Conservation (phyloP, 2,888 invertebrate genomes). For the Apodemia hepburni region DNA sequence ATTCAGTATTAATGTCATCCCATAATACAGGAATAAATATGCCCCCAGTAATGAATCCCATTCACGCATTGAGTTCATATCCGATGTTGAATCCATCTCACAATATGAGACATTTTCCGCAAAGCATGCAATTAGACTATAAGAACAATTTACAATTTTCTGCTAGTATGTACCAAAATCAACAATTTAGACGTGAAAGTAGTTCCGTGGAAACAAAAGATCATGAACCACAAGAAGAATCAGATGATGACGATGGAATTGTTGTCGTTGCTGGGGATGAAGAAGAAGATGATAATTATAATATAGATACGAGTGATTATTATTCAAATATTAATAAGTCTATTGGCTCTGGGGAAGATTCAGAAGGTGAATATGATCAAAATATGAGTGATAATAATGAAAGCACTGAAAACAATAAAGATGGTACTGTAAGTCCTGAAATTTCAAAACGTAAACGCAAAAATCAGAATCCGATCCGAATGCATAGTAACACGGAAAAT, state of each 20-base stretch:
- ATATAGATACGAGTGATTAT: slow-evolving; percentile 66
- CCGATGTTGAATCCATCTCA: slow-evolving; percentile 87
- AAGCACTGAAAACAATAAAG: slow-evolving; percentile 60
- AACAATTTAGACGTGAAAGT: slow-evolving; percentile 59
- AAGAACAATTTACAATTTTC: slow-evolving; percentile 66
- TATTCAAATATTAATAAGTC: slow-evolving; percentile 64
- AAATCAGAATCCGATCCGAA: slow-evolving; percentile 92
- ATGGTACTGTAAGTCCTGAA: slow-evolving; percentile 73
- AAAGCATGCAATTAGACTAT: slow-evolving; percentile 71
- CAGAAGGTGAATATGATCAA: slow-evolving; percentile 69
- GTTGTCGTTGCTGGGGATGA: slow-evolving; percentile 90
- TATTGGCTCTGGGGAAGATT: slow-evolving; percentile 60
- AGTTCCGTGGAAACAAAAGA: slow-evolving; percentile 75
- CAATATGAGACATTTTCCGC: slow-evolving; percentile 80
- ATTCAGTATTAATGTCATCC: slow-evolving; percentile 89
- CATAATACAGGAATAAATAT: slow-evolving; percentile 82
- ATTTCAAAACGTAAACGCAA: slow-evolving; percentile 92
- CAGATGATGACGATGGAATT: slow-evolving; percentile 87
- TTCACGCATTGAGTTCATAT: slow-evolving; percentile 89
- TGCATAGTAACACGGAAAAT: slow-evolving; percentile 71
- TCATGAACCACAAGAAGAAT: slow-evolving; percentile 82
- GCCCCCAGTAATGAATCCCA: slow-evolving; percentile 84
- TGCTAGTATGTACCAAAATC: slow-evolving; percentile 52
- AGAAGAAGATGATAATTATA: slow-evolving; percentile 84
- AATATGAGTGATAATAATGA: slow-evolving; percentile 68